Evolutionary conservation across 2,797 vertebrate species (phyloP), one percentile per base, ranked within the genome.

Genomic region (Sebastes diploproa): DNA sequence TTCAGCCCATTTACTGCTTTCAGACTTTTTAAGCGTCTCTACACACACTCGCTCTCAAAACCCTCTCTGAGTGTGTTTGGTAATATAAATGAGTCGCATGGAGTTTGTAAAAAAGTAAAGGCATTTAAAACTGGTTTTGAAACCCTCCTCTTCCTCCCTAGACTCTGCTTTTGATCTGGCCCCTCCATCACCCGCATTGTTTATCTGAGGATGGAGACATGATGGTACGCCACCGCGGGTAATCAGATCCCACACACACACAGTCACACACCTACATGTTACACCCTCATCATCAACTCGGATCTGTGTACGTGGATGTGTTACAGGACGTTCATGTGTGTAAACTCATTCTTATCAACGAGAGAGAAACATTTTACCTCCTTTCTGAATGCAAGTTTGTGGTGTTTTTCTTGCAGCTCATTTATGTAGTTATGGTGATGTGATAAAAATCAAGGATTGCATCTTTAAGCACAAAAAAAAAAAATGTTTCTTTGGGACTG

Each of bases 181-280:
- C 75, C 70, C 62, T 78, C 65, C 56, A 85, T 87, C 78, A 8
- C 80, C 85, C 77, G 58, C 84, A 81, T 86, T 91, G 87, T 92
- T 90, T 90, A 89, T 84, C 72, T 13, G 79, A 80, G 68, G 74
- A 80, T 78, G 84, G 82, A 90, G 90, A 81, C 88, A 81, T 76
- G 88, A 80, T 72, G 86, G 84, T 54, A 55, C 58, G 76, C 88
- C 85, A 60, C 81, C 76, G 78, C 68, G 72, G 85, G 87, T 89
- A 89, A 91, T 90, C 90, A 91, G 86, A 91, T 88, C 76, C 82
- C 64, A 55, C 75, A 30, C 56, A 27, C 25, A n/a, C 36, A 46
- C 50, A 69, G 52, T 13, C 68, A 38, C 88, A 86, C 85, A 85
- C 82, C 60, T 80, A 66, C 62, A 46, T 10, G 46, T 14, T 82